These are phyloP conservation scores for Octodonta nipae DNA, from an alignment of 2,888 invertebrate species.

Conservation along the genomic window DNA sequence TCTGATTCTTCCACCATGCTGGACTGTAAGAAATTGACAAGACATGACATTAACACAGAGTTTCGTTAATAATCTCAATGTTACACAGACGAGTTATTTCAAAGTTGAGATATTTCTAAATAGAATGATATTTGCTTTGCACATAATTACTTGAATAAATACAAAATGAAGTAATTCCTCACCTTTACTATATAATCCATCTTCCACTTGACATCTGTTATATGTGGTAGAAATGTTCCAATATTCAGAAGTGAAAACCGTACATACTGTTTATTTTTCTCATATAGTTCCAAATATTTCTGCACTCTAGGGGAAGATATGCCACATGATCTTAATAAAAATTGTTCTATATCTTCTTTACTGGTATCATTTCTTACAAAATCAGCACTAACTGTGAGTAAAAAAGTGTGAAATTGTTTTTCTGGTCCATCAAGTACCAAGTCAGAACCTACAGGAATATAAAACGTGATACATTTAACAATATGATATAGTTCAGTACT, in stretches of 20 bases:
- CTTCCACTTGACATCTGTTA: conserved; percentile 47
- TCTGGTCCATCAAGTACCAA: not conserved
- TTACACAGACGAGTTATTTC: not conserved
- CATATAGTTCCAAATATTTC: conserved; percentile 24
- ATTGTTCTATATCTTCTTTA: conserved; percentile 20
- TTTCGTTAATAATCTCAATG: not conserved
- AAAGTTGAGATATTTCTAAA: too few species aligned
- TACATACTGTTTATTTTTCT: conserved; percentile 22
- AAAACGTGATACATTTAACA: too few species aligned
- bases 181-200: conserved; percentile 40
- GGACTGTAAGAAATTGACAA: conserved; percentile 19
- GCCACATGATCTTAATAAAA: conserved; percentile 23
- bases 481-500: too few species aligned
- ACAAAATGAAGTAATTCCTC: conserved; percentile 5
- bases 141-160: not conserved
- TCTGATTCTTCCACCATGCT: conserved; percentile 25
- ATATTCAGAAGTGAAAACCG: conserved; percentile 28
- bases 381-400: conserved; percentile 26
- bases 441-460: too few species aligned
- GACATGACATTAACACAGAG: not conserved
- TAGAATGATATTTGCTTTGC: too few species aligned
- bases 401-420: conserved; percentile 27
- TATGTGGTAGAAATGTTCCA: conserved; percentile 37
- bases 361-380: conserved; percentile 23
- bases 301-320: conserved; percentile 18